Base-by-base conservation (phyloP, 2,113 vertebrate species). In the Brachyhypopomus gauderio region DNA sequence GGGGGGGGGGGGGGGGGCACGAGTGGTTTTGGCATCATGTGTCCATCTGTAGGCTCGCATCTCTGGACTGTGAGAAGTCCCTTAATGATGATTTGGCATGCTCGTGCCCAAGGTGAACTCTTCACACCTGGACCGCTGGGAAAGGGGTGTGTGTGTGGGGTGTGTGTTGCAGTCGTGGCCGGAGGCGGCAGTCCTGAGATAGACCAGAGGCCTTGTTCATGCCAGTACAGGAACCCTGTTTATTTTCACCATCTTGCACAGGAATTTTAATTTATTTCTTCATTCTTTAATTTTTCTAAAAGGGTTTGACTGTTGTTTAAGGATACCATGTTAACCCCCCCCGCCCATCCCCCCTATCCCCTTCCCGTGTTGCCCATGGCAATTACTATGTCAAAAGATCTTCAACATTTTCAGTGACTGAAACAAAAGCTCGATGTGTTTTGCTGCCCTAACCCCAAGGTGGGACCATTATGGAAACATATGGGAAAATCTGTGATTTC, bases 201-300 rank as follows among this genome's bases (percentile, higher is more conserved):
- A 95, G 93, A 87, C 84, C 97, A 98, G 97, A 95, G 93, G 90
- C 92, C 87, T 90, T 92, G 94, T 94, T 93, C 94, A 94, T 96
- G 95, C 95, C 95, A 96, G 91, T 93, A 94, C 93, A 93, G 93
- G 94, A 95, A 91, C 92, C 91, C 96, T 98, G 96, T 98, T 97
- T 98, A 98, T 98, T 98, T 98, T 98, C 95, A 96, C 93, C 92
- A 88, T 95, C 95, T 95, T 94, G 94, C 96, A 91, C 94, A 97
- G 95, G 95, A 97, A 97, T 98, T 97, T 97, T 94, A 96, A 97
- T 96, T 97, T 95, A 96, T 96, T 96, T 93, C 86, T 87, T 87
- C 83, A 75, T 86, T 87, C 88, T 90, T 90, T 90, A 88, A 90
- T 92, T 91, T 90, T 78, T 88, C 84, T 85, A 58, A 34, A 23